These are phyloP conservation scores for Sinocyclocheilus rhinocerous DNA, from an alignment of 2,113 vertebrate genomes.

Conservation along the genomic window DNA sequence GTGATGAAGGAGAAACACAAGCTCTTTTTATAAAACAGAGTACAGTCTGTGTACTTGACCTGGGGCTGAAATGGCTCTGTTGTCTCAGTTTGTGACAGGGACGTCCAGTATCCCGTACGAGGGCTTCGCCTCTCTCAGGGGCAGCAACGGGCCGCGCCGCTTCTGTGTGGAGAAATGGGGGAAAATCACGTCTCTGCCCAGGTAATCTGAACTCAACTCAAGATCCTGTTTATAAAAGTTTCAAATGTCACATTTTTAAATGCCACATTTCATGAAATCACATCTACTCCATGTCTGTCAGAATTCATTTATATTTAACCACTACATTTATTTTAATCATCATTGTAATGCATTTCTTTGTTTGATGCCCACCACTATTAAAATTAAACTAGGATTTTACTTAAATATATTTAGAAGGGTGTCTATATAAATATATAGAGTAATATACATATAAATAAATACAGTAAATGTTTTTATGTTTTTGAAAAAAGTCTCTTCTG, in stretches of 20 bases:
- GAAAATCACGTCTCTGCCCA: slow-evolving; percentile 96
- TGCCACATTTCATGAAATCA: too few relatives aligned
- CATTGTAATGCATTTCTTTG: not conserved
- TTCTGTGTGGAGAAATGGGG: slow-evolving; percentile 99
- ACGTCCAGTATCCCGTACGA: slow-evolving; percentile 97
- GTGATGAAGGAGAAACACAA: not conserved
- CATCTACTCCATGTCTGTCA: not conserved
- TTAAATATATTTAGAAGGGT: not conserved
- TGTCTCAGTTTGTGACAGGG: slow-evolving; percentile 91
- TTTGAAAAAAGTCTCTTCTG: not conserved
- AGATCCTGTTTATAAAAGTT: not conserved
- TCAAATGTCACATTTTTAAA: too few relatives aligned
- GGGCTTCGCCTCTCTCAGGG: slow-evolving; percentile 92
- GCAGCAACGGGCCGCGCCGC: slow-evolving; percentile 93
- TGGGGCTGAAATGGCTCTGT: not conserved
- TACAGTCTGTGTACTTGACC: slow-evolving; percentile 43
- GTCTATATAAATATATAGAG: not conserved
- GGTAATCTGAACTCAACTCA: slow-evolving; percentile 71
- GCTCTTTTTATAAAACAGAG: not conserved
- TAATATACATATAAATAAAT: not conserved
- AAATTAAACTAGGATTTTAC: not conserved
- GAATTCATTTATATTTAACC: not conserved
- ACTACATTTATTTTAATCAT: not conserved
- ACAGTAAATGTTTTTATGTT: not conserved
- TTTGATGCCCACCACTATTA: not conserved